Base-by-base conservation (phyloP, 2,888 invertebrate genomes). In the Heteromurus nitidus region DNA sequence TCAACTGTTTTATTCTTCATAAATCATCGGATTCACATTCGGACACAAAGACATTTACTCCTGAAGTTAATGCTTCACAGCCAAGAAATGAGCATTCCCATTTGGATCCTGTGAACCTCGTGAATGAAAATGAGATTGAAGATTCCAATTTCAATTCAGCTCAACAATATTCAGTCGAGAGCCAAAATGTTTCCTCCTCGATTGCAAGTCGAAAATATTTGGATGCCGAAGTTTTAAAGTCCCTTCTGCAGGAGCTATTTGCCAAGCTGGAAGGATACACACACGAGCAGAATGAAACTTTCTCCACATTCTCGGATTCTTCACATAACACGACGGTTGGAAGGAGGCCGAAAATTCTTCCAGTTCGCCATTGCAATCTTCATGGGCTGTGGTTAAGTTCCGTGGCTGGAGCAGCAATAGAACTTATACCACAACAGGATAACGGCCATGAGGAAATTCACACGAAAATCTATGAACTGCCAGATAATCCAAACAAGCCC, bases 351-450 rank as follows among this genome's bases (percentile, higher is more conserved):
- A 65, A 65, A 20, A 42, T 67, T 24, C 30, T 16, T 47, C 65
- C 69, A 31, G 65, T 42, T 26, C 76, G 62, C 22, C 84, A 85
- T 24, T 86, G 86, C 50, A 72, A 65, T 44, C 67, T 85, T 13
- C 82, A 85, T 28, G 86, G 84, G 11, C 55, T 85, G 42, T 86
- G 86, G 86, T 28, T 85, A 3, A 85, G 85, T n/a, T 70, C 82
- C 3, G 72, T 84, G n/a, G 83, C 85, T 0, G 86, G 85, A 13
- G 83, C 83, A 13, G 84, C 84, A 11, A 85, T 86, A 53, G 80
- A 83, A 53, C 77, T 86, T 13, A 44, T 80, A 24, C 84, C 85
- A 11, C 64, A 64, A 53, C 72, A 77, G 16, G 36, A 53, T 7
- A 30, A 70, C 11, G 80, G 82, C 16, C 72, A 81, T 24, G 73